These are phyloP conservation scores for Drosophila miranda DNA, from an alignment of 1,140 invertebrate genomes.

Conservation along the genomic window DNA sequence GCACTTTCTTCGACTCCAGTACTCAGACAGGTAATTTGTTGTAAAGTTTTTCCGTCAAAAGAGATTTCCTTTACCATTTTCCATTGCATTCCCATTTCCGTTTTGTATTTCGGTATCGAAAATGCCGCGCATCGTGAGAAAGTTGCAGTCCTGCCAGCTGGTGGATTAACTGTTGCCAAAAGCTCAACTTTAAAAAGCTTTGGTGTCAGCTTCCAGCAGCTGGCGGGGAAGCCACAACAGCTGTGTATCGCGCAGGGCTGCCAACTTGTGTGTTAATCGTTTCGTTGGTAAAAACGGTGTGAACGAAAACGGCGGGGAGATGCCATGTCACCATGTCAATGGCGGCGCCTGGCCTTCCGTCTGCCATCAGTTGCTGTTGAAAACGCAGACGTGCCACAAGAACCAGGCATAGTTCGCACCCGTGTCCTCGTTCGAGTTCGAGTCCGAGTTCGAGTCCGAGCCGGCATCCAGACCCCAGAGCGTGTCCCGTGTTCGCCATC, in stretches of 20 bases:
- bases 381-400: conserved; percentile 70
- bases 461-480: too few relatives aligned
- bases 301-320: not conserved
- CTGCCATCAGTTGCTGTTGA: conserved; percentile 74
- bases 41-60: too few relatives aligned
- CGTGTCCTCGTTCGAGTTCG: too few relatives aligned
- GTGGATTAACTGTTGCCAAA: conserved; percentile 2
- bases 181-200: conserved; percentile 1
- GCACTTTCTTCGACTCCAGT: conserved; percentile 95
- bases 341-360: conserved; percentile 20
- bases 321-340: conserved; percentile 14
- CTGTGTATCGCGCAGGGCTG: conserved; percentile 18
- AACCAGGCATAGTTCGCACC: conserved; percentile 32
- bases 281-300: not conserved
- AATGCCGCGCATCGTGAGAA: not conserved
- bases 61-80: too few relatives aligned
- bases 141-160: not conserved
- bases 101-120: too few relatives aligned
- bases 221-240: conserved; percentile 19
- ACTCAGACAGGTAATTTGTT: conserved; percentile 91
- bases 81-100: too few relatives aligned
- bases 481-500: conserved; percentile 12
- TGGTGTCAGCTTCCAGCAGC: conserved; percentile 28
- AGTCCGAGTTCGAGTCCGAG: too few relatives aligned
- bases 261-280: conserved; percentile 15